These are phyloP conservation scores for Musca vetustissima DNA, from an alignment of 1,140 invertebrate species.

Conservation along the genomic window DNA sequence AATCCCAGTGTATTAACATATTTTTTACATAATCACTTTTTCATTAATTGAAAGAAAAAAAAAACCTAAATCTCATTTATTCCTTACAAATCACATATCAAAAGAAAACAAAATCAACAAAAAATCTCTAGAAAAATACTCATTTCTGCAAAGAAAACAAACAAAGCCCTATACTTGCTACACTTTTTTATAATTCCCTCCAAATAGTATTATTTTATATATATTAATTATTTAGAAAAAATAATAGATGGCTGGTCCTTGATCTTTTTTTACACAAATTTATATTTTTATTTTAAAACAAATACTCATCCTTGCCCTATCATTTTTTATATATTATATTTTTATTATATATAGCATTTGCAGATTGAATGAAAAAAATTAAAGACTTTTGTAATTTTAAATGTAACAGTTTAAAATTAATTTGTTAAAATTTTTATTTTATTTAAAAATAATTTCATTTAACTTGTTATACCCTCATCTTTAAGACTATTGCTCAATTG, in stretches of 20 bases:
- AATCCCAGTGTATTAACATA: slow-evolving; percentile 14
- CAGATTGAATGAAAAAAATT: no score
- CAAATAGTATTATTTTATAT: neutral
- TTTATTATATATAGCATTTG: no score
- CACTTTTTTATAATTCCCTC: neutral
- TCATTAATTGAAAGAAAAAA: neutral
- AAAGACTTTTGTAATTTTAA: no score
- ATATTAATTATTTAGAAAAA: no score
- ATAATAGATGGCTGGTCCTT: slow-evolving; percentile 10
- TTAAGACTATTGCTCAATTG: no score
- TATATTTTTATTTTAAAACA: no score
- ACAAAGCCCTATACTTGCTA: neutral
- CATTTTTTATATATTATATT: no score
- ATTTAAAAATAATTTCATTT: no score
- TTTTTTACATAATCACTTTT: slow-evolving; percentile 11
- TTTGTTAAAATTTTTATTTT: no score
- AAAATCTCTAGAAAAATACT: slow-evolving; percentile 9
- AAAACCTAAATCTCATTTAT: slow-evolving; percentile 4
- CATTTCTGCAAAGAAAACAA: slow-evolving; percentile 2
- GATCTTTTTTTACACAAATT: neutral
- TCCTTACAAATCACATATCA: slow-evolving; percentile 14
- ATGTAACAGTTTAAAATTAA: no score
- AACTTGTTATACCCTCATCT: no score
- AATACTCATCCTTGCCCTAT: no score
- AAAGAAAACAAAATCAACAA: neutral